Evolutionary conservation across 2,797 vertebrate genomes (phyloP).

Genomic region (Streptopelia turtur): DNA sequence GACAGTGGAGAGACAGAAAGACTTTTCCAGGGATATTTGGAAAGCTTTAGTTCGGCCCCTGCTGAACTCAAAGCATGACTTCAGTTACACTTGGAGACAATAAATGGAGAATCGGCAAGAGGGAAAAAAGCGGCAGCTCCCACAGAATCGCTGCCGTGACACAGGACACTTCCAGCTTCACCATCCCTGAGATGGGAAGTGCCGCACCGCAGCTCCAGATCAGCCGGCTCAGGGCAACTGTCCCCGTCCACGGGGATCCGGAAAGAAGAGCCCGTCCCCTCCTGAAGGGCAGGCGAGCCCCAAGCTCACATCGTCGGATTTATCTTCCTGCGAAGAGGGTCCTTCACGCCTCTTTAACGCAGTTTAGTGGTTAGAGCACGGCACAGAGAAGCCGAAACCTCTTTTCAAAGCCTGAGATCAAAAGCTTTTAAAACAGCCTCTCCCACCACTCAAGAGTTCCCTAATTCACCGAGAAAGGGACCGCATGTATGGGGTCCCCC

Average conservation of each 20-base stretch:
- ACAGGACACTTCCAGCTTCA: not conserved
- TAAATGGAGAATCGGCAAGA: not conserved
- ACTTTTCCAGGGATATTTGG: not conserved
- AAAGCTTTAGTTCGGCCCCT: rapidly evolving
- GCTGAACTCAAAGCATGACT: not conserved
- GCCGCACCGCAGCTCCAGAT: not conserved
- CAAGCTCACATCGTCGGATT: rapidly evolving
- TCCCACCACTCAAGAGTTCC: not conserved
- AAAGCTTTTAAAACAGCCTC: not conserved
- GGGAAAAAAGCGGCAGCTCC: not conserved
- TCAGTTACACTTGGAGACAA: not conserved
- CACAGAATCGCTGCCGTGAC: not conserved
- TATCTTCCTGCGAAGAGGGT: not conserved
- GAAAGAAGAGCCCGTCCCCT: not conserved
- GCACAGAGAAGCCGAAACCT: not conserved
- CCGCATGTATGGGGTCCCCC: no score
- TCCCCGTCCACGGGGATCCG: rapidly evolving
- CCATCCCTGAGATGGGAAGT: not conserved
- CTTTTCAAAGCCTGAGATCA: not conserved
- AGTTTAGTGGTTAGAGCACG: not conserved
- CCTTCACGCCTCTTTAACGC: not conserved
- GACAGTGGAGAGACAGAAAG: not conserved
- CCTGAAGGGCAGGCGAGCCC: not conserved
- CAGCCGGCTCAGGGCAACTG: not conserved
- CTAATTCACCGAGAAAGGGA: not conserved